Conservation (phyloP, 2,888 invertebrate genomes). For the Dicranocentrus wangi region DNA sequence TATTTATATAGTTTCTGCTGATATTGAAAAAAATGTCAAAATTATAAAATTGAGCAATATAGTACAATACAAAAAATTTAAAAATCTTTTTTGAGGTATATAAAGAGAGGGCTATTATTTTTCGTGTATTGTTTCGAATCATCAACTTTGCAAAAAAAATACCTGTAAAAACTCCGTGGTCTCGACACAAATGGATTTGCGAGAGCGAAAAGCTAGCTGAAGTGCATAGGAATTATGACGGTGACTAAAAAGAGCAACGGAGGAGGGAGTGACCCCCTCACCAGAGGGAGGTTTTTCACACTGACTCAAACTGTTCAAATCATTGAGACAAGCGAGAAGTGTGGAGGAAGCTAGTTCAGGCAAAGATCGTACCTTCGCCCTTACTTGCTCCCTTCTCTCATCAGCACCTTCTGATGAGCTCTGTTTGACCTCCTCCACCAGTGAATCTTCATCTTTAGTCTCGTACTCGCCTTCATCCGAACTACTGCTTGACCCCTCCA, state of each 20-base stretch:
- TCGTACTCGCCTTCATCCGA: constrained; percentile 73
- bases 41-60: constrained; percentile 6
- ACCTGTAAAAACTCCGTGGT: constrained; percentile 72
- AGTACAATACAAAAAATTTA: background rate
- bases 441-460: constrained; percentile 70
- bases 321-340: constrained; percentile 69
- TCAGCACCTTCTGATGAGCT: constrained; percentile 62
- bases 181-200: constrained; percentile 73
- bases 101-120: constrained; percentile 15
- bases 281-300: constrained; percentile 60
- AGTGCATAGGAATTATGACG: constrained; percentile 69
- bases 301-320: constrained; percentile 66
- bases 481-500: constrained; percentile 72
- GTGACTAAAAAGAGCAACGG: constrained; percentile 65
- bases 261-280: constrained; percentile 65
- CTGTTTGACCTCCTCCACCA: constrained; percentile 65
- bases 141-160: constrained; percentile 48
- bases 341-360: constrained; percentile 72
- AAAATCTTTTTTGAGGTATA: background rate
- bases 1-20: constrained; percentile 48
- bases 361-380: constrained; percentile 73
- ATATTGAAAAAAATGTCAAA: constrained; percentile 28
- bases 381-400: constrained; percentile 70
- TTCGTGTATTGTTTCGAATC: constrained; percentile 19
- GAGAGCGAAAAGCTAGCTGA: constrained; percentile 72